These are phyloP conservation scores for Adelges cooleyi DNA, from an alignment of 1,140 invertebrate genomes.

Conservation along the genomic window DNA sequence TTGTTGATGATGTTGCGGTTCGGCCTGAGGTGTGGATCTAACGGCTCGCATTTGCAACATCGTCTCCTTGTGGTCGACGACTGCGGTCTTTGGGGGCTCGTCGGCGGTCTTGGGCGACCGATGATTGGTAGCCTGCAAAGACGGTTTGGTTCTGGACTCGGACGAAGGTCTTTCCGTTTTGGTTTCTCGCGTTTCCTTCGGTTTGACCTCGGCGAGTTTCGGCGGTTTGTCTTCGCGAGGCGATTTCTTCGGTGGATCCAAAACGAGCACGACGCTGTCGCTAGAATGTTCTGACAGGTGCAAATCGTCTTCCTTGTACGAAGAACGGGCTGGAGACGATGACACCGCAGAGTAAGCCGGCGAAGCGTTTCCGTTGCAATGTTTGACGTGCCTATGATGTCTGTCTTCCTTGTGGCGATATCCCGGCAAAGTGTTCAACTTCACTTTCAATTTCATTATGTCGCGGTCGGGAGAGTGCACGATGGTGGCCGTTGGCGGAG, in stretches of 20 bases:
- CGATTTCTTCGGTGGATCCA: background rate
- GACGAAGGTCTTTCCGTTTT: background rate
- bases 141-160: too few relatives aligned
- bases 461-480: slow-evolving; percentile 33
- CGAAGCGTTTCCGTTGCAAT: background rate
- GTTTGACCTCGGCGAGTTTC: background rate
- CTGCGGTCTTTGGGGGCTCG: background rate
- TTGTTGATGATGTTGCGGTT: background rate
- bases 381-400: slow-evolving; percentile 12
- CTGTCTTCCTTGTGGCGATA: slow-evolving; percentile 16
- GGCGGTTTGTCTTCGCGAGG: background rate
- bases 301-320: slow-evolving; percentile 11
- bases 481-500: slow-evolving; percentile 34
- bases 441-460: slow-evolving; percentile 36
- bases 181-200: background rate
- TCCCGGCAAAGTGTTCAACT: slow-evolving; percentile 32
- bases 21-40: slow-evolving; percentile 15
- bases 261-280: background rate
- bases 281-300: background rate
- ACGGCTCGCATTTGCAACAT: slow-evolving; percentile 29
- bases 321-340: background rate
- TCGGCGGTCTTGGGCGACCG: background rate
- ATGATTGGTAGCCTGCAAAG: background rate
- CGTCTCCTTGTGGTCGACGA: background rate
- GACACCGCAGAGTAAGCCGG: background rate